Evolutionary conservation across 1,140 invertebrate species (phyloP).

Genomic region (Formica exsecta): DNA sequence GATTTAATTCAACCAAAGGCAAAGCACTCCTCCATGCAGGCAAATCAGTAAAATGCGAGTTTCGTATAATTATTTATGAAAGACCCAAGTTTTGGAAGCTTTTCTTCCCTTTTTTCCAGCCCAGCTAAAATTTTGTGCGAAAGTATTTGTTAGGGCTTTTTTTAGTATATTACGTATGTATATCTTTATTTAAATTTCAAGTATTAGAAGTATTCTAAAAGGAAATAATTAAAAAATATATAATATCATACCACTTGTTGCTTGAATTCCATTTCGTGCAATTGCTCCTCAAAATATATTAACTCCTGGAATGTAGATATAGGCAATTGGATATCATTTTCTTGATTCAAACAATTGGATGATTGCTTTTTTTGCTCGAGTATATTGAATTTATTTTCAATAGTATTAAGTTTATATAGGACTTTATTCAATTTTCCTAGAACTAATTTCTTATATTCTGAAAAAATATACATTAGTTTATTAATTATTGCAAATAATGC

Average conservation of each 20-base stretch:
- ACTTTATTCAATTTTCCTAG: neutral
- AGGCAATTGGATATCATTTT: conserved; percentile 5
- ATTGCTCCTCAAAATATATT: neutral
- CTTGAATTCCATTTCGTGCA: neutral
- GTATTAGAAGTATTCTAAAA: too few species aligned
- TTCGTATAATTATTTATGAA: neutral
- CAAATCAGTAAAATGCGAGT: too few species aligned
- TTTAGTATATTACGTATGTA: neutral
- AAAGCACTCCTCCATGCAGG: too few species aligned
- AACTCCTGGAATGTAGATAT: neutral
- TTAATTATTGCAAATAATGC: neutral
- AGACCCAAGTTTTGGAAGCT: neutral
- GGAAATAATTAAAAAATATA: too few species aligned
- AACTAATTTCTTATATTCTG: conserved; percentile 4
- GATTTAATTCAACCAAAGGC: too few species aligned
- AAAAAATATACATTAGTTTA: neutral
- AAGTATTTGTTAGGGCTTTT: neutral
- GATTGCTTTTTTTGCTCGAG: neutral
- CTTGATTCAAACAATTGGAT: neutral
- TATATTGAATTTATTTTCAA: neutral
- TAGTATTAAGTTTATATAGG: conserved; percentile 1
- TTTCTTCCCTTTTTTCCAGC: neutral
- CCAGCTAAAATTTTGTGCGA: conserved; percentile 1
- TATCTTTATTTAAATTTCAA: too few species aligned
- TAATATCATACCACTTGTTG: neutral